Base-by-base conservation (phyloP, 53 echinoderm and acorn worm genomes). In the Henricia sp. region DNA sequence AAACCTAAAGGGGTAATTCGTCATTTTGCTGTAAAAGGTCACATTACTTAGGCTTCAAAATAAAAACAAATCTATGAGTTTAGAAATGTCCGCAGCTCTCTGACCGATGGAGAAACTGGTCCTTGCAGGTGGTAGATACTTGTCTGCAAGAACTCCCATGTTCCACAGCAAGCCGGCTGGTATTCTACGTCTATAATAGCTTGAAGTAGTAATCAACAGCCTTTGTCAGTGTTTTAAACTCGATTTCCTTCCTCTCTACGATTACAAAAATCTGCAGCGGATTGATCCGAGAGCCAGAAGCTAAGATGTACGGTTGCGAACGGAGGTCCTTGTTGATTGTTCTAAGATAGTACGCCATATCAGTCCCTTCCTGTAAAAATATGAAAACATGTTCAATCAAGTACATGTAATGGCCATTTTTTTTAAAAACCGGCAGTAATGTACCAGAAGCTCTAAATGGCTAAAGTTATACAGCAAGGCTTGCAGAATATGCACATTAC, bases 161-260 rank as follows among this genome's bases (percentile, higher is more conserved):
- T 72, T 16, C 14, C 14, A 39, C 62, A 8, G 46, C 64, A 74
- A 19, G 63, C 28, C 26, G 56, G 72, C 42, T 72, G 72, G 59
- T 71, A 85, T 34, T 85, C 85, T 39, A 85, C 42, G 57, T 85
- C 85, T 23, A 72, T 39, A 9, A 85, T 11, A 57, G n/a, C 29
- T 85, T 85, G 62, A 59, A 85, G 37, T 42, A 72, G 34, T 55
- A 57, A 11, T 72, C 72, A n/a, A 73, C 44, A 28, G 85, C 62
- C n/a, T 72, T 74, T 29, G 39, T 26, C 5, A 74, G 6, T 10
- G 74, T 74, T 13, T 28, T 51, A 25, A 74, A 53, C 54, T 51
- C 26, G 26, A 74, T 6, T 9, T 52, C 74, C 24, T 36, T 52
- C n/a, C 74, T 51, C 53, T 72, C 73, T 4, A 73, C 25, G 25